Conservation (phyloP, 1,140 invertebrate species). For the Conus ventricosus region DNA sequence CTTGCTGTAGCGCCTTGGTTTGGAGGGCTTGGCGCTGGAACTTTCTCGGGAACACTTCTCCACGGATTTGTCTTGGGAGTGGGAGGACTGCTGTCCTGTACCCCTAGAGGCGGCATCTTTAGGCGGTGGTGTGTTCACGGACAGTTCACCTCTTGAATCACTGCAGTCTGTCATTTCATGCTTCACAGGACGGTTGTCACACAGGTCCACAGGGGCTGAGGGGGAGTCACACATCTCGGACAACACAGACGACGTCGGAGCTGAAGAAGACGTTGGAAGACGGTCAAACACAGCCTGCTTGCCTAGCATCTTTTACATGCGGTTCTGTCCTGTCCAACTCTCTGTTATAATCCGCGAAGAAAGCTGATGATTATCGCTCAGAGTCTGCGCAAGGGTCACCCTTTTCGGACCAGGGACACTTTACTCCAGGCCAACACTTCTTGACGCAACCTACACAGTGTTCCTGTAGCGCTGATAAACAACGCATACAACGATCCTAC, state of each 20-base stretch:
- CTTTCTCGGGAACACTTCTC: background rate
- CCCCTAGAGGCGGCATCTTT: background rate
- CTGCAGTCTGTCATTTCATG: background rate
- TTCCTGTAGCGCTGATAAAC: no score
- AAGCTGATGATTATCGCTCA: no score
- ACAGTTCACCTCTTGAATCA: background rate
- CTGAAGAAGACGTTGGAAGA: background rate
- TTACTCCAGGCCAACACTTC: no score
- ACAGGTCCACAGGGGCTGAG: background rate
- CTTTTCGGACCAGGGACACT: no score
- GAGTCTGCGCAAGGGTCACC: no score
- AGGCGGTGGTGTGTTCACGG: background rate
- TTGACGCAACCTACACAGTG: no score
- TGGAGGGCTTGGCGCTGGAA: background rate
- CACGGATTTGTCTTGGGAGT: no score
- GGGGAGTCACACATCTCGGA: background rate
- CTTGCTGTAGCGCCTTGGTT: slow-evolving; percentile 62
- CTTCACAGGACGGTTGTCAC: background rate
- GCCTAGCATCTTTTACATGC: background rate
- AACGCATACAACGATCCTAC: no score
- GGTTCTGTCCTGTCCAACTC: background rate
- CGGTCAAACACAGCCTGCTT: background rate
- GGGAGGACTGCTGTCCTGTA: no score
- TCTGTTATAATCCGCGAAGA: no score
- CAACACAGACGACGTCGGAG: background rate